These are phyloP conservation scores for Papilio polyxenes DNA, from an alignment of 1,140 invertebrate species.

Conservation along the genomic window DNA sequence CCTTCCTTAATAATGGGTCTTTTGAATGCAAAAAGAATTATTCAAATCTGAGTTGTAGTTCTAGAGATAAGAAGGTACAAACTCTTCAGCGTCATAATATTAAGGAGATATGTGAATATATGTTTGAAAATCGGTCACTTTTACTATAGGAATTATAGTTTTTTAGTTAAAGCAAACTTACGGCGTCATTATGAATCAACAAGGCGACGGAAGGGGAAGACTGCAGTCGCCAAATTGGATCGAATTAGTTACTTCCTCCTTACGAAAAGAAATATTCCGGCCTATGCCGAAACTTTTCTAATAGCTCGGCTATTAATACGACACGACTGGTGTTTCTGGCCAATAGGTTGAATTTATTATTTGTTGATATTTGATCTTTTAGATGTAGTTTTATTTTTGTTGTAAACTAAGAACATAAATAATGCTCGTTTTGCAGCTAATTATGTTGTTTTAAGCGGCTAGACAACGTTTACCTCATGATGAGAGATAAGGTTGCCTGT, in stretches of 20 bases:
- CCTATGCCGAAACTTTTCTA: slow-evolving; percentile 24
- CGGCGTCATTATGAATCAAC: not conserved
- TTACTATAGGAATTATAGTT: not conserved
- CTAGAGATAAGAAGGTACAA: not conserved
- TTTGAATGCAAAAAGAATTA: too few relatives aligned
- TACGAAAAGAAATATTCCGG: slow-evolving; percentile 20
- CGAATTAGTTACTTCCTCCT: slow-evolving; percentile 16
- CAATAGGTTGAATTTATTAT: slow-evolving; percentile 6
- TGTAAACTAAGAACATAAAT: slow-evolving; percentile 12
- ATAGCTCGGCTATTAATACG: not conserved
- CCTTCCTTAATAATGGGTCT: too few relatives aligned
- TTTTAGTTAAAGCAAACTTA: slow-evolving; percentile 9
- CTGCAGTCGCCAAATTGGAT: slow-evolving; percentile 24
- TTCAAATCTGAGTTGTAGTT: too few relatives aligned
- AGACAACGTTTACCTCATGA: not conserved
- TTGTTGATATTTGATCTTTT: not conserved
- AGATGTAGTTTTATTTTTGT: slow-evolving; percentile 2
- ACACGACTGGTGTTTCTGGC: not conserved
- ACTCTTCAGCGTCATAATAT: not conserved
- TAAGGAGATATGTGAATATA: not conserved
- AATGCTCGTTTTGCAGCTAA: not conserved
- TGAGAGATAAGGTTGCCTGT: not conserved
- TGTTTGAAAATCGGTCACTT: not conserved
- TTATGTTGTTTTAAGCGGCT: not conserved
- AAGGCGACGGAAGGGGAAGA: slow-evolving; percentile 24